A percentile compares a stretch with the other conserved stretches of the same genome.
Evolutionary conservation across 2,888 invertebrate genomes (phyloP).

Genomic region (Epistrophe eligans): DNA sequence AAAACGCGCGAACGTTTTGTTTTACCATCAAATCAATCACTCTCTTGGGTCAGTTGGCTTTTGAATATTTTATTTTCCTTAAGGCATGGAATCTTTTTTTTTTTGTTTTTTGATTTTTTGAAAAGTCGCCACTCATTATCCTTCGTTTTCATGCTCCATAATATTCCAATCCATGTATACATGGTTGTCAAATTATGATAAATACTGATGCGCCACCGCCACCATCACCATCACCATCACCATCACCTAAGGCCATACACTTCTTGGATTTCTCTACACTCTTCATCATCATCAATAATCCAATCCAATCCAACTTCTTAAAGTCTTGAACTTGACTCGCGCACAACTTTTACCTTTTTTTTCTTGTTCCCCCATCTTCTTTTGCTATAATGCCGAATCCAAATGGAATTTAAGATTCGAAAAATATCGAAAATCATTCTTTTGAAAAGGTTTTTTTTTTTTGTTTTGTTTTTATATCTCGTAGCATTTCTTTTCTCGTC

Average conservation of each 20-base stretch:
- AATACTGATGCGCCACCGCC: slow-evolving; percentile 71
- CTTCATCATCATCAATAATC: slow-evolving; percentile 72
- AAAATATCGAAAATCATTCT: slow-evolving; percentile 48
- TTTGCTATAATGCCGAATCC: slow-evolving; percentile 44
- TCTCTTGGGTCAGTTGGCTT: slow-evolving; percentile 25
- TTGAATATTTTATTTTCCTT: slow-evolving; percentile 38
- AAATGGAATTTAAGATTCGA: slow-evolving; percentile 43
- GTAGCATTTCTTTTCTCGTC: neutral
- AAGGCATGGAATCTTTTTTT: slow-evolving; percentile 13
- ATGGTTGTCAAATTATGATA: slow-evolving; percentile 74
- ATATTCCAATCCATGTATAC: neutral
- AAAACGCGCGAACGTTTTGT: slow-evolving; percentile 65
- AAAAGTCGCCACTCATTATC: slow-evolving; percentile 72
- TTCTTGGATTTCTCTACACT: slow-evolving; percentile 55
- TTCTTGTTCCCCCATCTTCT: neutral
- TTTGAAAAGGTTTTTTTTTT: slow-evolving; percentile 37
- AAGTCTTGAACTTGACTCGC: slow-evolving; percentile 27
- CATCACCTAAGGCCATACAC: slow-evolving; percentile 64
- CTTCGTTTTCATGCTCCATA: slow-evolving; percentile 28
- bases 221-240: slow-evolving; percentile 60
- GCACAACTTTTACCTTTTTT: neutral
- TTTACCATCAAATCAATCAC: slow-evolving; percentile 72
- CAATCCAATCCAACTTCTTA: slow-evolving; percentile 25
- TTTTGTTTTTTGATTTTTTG: slow-evolving; percentile 21
- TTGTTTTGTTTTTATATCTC: slow-evolving; percentile 5